phyloP scores from a whole-genome alignment of 2,113 vertebrate genomes.

The Mastomys natalensis region DNA sequence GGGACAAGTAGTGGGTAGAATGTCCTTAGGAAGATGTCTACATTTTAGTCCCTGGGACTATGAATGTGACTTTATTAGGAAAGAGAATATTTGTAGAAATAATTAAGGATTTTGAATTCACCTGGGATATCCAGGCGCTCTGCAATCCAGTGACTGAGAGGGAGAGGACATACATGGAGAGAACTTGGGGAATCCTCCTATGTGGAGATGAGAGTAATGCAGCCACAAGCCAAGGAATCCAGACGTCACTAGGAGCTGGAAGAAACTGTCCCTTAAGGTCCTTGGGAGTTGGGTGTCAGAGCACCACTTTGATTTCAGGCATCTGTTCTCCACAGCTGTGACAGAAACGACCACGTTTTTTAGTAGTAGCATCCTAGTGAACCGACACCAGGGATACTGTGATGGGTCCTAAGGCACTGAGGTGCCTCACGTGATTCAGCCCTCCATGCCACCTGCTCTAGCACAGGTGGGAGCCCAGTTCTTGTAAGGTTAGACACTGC shows the following conservation, averaged over 20 bases:
- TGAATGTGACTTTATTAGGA: not conserved
- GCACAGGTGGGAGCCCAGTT: not conserved
- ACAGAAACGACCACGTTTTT: not conserved
- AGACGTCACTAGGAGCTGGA: not conserved
- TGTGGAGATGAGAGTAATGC: not conserved
- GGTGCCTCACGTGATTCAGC: not conserved
- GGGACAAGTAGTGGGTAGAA: not conserved
- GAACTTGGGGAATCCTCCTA: not conserved
- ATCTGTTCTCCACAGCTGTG: not conserved
- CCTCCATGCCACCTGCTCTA: not conserved
- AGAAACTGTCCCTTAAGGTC: not conserved
- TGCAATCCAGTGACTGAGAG: not conserved
- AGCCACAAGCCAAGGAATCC: not conserved
- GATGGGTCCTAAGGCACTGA: not conserved
- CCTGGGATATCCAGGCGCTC: not conserved
- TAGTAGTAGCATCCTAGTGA: not conserved
- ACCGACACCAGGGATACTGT: not conserved
- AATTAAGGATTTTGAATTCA: not conserved
- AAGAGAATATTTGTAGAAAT: not conserved
- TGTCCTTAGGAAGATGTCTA: not conserved
- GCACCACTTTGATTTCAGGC: not conserved
- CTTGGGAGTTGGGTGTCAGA: not conserved
- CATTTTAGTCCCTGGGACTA: rapidly evolving
- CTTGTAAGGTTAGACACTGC: not conserved
- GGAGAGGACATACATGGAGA: not conserved